Percentiles rank a stretch among this genome's conserved stretches.
These are phyloP conservation scores for Peromyscus polionotus DNA, from an alignment of 2,113 vertebrate species.

Conservation along the genomic window DNA sequence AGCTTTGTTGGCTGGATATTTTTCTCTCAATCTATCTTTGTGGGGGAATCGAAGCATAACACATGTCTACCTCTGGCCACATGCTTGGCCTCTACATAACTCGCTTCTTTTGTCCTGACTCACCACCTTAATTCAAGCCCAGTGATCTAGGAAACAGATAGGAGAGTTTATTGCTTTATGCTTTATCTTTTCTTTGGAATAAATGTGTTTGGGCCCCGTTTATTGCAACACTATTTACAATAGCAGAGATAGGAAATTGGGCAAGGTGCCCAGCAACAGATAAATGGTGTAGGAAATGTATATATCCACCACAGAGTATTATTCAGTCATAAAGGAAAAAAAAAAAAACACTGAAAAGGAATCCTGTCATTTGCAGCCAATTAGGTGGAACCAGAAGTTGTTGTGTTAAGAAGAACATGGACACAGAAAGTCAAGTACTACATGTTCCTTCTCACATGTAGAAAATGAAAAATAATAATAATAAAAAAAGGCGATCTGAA, in stretches of 20 bases:
- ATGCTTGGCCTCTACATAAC: background rate
- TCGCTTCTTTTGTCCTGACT: background rate
- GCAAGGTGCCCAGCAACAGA: background rate
- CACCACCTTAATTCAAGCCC: background rate
- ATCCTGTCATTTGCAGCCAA: background rate
- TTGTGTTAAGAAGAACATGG: background rate
- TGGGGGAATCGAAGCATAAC: background rate
- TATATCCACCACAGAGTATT: background rate
- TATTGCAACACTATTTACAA: background rate
- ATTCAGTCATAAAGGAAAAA: background rate
- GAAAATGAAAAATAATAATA: too few relatives aligned
- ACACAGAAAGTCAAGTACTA: background rate
- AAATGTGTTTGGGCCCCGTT: background rate
- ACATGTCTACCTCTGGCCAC: background rate
- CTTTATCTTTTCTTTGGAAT: slow-evolving; percentile 10
- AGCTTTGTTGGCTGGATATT: background rate
- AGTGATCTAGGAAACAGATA: background rate
- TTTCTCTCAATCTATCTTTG: background rate
- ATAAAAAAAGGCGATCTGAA: background rate
- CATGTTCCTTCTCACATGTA: background rate
- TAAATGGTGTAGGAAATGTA: background rate
- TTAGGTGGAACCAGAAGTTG: background rate
- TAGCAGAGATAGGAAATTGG: background rate
- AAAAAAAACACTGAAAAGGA: background rate
- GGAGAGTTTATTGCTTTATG: background rate